Evolutionary conservation across 1,140 invertebrate species (phyloP).

Genomic region (Drosophila aff.): DNA sequence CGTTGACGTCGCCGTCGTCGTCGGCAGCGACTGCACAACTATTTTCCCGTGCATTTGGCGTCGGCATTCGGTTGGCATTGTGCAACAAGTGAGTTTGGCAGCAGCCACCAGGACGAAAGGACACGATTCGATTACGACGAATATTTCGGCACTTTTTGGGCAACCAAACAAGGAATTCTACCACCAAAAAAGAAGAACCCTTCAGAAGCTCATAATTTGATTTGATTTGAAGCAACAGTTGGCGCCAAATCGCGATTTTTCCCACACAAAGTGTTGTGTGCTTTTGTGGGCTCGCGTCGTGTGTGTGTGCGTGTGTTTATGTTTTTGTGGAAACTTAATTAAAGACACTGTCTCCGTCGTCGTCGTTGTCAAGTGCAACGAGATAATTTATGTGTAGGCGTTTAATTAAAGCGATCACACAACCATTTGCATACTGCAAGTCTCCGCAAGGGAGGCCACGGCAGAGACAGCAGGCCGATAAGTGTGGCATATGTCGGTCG

Average conservation of each 20-base stretch:
- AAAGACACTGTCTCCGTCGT: conserved; percentile 50
- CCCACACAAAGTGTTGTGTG: conserved; percentile 67
- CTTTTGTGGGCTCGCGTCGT: conserved; percentile 54
- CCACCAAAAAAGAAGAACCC: neutral
- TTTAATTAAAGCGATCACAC: conserved; percentile 79
- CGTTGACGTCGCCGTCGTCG: conserved; percentile 31
- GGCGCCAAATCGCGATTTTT: conserved; percentile 70
- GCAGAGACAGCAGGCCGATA: conserved; percentile 49
- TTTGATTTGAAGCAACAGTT: conserved; percentile 79
- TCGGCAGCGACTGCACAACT: conserved; percentile 64
- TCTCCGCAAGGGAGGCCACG: neutral
- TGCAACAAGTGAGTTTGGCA: conserved; percentile 85
- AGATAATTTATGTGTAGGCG: conserved; percentile 75
- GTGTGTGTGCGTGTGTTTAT: conserved; percentile 22
- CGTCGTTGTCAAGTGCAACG: conserved; percentile 46
- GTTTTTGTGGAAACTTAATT: conserved; percentile 66
- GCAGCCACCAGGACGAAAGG: conserved; percentile 80
- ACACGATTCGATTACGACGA: conserved; percentile 70
- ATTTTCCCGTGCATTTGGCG: conserved; percentile 69
- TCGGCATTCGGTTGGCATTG: conserved; percentile 74
- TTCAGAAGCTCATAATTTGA: conserved; percentile 2
- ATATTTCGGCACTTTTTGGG: conserved; percentile 59
- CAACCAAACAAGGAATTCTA: conserved; percentile 16
- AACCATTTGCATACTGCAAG: conserved; percentile 67
- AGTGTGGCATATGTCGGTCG: conserved; percentile 70